phyloP scores from a whole-genome alignment of 2,797 vertebrate species.

The Sciurus carolinensis region DNA sequence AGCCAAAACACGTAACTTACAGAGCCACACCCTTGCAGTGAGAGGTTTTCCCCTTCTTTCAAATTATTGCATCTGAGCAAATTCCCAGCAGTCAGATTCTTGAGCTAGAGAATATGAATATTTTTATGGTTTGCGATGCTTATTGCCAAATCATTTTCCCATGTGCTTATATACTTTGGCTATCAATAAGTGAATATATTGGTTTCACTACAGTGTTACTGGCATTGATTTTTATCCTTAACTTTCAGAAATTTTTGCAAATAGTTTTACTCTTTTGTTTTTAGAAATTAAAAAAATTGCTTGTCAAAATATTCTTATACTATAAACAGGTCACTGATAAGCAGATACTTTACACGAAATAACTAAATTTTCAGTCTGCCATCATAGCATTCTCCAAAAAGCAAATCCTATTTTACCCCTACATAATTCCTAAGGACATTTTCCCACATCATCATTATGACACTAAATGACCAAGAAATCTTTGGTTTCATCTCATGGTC shows the following conservation, averaged over 20 bases:
- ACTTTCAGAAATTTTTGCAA: conserved; percentile 32
- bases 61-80: conserved; percentile 55
- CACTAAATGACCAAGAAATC: neutral
- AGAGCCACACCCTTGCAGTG: conserved; percentile 60
- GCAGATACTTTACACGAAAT: neutral
- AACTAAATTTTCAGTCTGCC: neutral
- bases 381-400: neutral
- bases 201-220: neutral
- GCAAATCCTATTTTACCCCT: neutral
- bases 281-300: conserved; percentile 4
- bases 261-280: conserved; percentile 26
- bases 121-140: neutral
- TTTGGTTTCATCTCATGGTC: neutral
- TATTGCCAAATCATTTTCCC: neutral
- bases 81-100: conserved; percentile 65
- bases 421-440: neutral
- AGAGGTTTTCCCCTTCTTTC: conserved; percentile 26
- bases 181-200: neutral
- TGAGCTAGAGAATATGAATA: conserved; percentile 9
- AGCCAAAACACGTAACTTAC: conserved; percentile 39
- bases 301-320: neutral
- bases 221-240: conserved; percentile 3
- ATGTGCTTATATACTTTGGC: neutral
- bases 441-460: neutral
- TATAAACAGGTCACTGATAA: neutral